These are phyloP conservation scores for Drosophila silvestris DNA, from an alignment of 2,888 invertebrate species.

Conservation along the genomic window DNA sequence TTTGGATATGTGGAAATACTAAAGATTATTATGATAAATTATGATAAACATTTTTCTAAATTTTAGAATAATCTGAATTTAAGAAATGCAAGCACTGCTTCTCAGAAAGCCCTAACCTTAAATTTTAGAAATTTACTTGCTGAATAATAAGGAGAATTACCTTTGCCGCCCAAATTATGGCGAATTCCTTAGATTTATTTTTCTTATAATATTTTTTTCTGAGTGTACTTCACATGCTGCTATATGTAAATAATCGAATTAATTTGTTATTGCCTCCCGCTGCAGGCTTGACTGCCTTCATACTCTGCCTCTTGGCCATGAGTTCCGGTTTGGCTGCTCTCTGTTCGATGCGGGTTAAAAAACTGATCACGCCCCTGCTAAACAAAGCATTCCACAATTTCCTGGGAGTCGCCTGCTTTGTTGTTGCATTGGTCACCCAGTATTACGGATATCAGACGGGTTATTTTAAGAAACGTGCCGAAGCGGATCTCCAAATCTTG, in stretches of 20 bases:
- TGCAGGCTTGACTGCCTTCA: constrained; percentile 80
- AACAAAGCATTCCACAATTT: constrained; percentile 83
- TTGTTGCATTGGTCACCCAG: constrained; percentile 80
- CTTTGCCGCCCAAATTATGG: neutral
- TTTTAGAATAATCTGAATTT: neutral
- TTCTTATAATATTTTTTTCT: neutral
- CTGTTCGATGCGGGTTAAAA: constrained; percentile 74
- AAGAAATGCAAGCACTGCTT: too few species aligned
- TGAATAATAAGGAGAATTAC: neutral
- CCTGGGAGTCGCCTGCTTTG: constrained; percentile 79
- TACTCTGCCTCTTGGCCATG: constrained; percentile 80
- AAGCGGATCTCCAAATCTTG: constrained; percentile 69
- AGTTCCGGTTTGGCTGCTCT: constrained; percentile 78
- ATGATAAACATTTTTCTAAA: too few species aligned
- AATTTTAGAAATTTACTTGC: neutral
- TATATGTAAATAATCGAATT: neutral
- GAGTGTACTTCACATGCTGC: neutral
- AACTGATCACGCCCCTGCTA: constrained; percentile 73
- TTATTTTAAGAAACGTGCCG: constrained; percentile 69
- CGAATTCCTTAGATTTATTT: neutral
- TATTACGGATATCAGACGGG: constrained; percentile 83
- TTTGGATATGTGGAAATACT: too few species aligned
- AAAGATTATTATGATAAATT: too few species aligned
- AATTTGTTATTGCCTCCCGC: neutral
- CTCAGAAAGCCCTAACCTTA: neutral